Evolutionary conservation across 2,113 vertebrate species (phyloP), one percentile per base, ranked within the genome.

Genomic region (Hemibagrus wyckioides): DNA sequence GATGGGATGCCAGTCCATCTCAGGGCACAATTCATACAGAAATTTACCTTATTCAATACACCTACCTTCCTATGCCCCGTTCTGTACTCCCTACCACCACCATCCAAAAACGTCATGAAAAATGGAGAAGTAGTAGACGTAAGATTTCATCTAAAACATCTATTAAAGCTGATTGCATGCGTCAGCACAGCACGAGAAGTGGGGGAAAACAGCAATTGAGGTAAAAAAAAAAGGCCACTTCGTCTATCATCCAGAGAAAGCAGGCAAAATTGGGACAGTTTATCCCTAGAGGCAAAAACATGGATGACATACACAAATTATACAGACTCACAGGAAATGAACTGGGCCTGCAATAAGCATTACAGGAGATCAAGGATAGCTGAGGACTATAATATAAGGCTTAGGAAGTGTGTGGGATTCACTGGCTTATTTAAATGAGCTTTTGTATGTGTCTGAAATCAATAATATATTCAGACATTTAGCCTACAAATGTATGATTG

Each of bases 201-300:
- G 65, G 67, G 67, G 30, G 39, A 54, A 56, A 71, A 44, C 57
- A 61, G 41, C 57, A n/a, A 28, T 59, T 57, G 23, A 41, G 23
- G 30, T n/a, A 14, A 8, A 7, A 6, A 14, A 59, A 67, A 33
- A 44, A 56, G 33, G 50, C 33, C n/a, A n/a, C 48, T 25, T 80
- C 3, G 23, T 21, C 30, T 25, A 54, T 48, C 28, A 77, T 77
- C 77, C 57, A 50, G 41, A 44, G 15, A 87, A 85, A 36, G 57
- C 41, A 84, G 30, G 79, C 25, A 33, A 39, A 33, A 59, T 13
- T 48, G 77, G 39, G 76, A 85, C 56, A 87, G 83, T 52, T 76
- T 54, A n/a, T 63, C 59, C 76, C 41, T 52, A n/a, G 76, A 79
- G 75, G 48, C 61, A 79, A 80, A 80, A 86, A 79, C 61, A 80